Evolutionary conservation across 2,797 vertebrate genomes (phyloP).

Genomic region (Myotis vivesi): DNA sequence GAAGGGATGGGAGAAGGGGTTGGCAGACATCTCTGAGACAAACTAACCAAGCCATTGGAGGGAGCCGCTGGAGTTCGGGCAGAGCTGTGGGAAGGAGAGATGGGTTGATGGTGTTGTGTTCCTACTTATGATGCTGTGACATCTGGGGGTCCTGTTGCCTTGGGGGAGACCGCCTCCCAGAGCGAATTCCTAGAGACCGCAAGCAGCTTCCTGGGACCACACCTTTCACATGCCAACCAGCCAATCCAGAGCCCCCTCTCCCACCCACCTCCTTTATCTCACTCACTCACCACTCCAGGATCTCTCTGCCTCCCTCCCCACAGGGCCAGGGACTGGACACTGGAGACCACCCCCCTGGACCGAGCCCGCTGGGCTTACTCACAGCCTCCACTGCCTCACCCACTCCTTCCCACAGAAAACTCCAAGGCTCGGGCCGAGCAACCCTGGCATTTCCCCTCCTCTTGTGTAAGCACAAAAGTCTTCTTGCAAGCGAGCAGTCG

Average conservation of each 20-base stretch:
- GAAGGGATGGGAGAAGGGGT: neutral
- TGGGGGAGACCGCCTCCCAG: neutral
- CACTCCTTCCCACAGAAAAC: neutral
- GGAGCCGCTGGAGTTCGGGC: neutral
- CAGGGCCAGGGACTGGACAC: neutral
- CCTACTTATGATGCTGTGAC: neutral
- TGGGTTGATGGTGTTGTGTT: accelerated
- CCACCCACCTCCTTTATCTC: neutral
- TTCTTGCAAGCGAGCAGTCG: neutral
- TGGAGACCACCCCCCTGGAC: neutral
- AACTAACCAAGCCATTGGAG: neutral
- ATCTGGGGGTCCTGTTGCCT: neutral
- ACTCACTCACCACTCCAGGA: neutral
- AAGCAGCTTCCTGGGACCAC: neutral
- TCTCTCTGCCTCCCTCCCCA: neutral
- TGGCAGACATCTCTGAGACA: neutral
- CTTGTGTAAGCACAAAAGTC: neutral
- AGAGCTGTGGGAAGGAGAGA: neutral
- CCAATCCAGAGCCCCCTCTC: neutral
- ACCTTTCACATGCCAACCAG: neutral
- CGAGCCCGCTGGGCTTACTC: neutral
- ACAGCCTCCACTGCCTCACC: neutral
- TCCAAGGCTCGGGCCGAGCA: neutral
- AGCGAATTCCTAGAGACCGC: neutral
- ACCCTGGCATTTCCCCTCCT: neutral